These are phyloP conservation scores for Drosophila fungiperda DNA, from an alignment of 2,888 invertebrate genomes.

Conservation along the genomic window DNA sequence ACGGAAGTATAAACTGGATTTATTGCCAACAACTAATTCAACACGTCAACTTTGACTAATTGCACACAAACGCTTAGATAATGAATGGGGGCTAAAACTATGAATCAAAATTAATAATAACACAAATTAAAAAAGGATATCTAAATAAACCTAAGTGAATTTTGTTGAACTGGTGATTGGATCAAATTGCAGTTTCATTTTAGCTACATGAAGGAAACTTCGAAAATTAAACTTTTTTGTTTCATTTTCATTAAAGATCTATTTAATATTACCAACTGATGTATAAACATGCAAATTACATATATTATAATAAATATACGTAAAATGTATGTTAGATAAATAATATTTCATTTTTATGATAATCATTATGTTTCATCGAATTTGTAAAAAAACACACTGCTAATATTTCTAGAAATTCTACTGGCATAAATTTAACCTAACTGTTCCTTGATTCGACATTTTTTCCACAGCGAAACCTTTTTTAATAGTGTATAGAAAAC, in stretches of 20 bases:
- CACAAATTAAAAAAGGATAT: not conserved
- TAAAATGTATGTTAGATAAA: not conserved
- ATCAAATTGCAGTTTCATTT: not conserved
- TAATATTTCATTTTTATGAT: too few species aligned
- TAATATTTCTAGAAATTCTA: not conserved
- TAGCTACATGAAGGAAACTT: not conserved
- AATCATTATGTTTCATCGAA: not conserved
- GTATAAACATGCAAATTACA: too few species aligned
- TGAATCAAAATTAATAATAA: not conserved
- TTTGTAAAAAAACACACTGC: not conserved
- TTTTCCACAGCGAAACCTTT: not conserved
- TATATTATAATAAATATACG: too few species aligned
- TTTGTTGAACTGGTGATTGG: not conserved
- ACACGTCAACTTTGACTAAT: conserved; percentile 66
- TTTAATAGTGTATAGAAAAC: not conserved
- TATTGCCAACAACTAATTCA: conserved; percentile 67
- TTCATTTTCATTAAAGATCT: not conserved
- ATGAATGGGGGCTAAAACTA: conserved; percentile 15
- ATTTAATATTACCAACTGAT: not conserved
- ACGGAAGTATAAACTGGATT: conserved; percentile 76
- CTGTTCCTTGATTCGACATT: not conserved
- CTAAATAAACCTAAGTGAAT: not conserved
- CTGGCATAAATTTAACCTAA: too few species aligned
- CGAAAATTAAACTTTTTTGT: not conserved
- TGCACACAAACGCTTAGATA: conserved; percentile 42